A percentile compares a stretch with the other conserved stretches of the same genome.
Conservation (phyloP, 2,888 invertebrate genomes). For the Alviniconcha strummeri region DNA sequence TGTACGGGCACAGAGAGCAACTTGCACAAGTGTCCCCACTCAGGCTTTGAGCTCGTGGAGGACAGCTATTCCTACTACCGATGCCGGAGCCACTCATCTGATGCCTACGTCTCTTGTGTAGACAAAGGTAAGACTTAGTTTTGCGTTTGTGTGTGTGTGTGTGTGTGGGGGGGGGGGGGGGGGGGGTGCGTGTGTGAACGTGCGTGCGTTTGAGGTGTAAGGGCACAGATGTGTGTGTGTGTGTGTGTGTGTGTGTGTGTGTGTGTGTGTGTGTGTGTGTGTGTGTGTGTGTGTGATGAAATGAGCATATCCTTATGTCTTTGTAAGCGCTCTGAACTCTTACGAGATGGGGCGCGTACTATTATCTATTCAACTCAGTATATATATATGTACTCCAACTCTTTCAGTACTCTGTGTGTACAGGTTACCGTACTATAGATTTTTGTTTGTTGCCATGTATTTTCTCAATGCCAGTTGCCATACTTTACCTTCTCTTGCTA, state of each 20-base stretch:
- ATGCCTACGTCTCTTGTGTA: conserved; percentile 60
- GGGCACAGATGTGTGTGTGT: background rate
- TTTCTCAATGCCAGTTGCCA: no score
- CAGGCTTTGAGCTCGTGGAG: conserved; percentile 49
- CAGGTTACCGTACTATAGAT: no score
- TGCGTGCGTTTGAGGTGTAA: background rate
- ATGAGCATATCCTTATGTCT: no score
- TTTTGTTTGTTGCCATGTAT: no score
- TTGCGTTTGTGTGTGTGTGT: no score
- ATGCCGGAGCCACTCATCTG: conserved; percentile 55
- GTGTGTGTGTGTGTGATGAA: background rate
- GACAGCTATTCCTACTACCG: conserved; percentile 42
- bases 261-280: background rate
- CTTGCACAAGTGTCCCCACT: conserved; percentile 57
- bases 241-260: conserved; percentile 9
- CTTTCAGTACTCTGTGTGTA: no score
- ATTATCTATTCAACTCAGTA: no score
- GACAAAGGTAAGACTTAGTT: conserved; percentile 51
- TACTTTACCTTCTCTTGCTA: no score
- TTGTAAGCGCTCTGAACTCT: no score
- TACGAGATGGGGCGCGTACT: no score
- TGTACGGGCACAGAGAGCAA: conserved; percentile 56
- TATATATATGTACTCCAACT: no score
- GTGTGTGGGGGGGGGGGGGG: background rate
- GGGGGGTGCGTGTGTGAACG: background rate